These are phyloP conservation scores for Protomyctophum bolini DNA, from an alignment of 2,113 vertebrate species.

Conservation along the genomic window DNA sequence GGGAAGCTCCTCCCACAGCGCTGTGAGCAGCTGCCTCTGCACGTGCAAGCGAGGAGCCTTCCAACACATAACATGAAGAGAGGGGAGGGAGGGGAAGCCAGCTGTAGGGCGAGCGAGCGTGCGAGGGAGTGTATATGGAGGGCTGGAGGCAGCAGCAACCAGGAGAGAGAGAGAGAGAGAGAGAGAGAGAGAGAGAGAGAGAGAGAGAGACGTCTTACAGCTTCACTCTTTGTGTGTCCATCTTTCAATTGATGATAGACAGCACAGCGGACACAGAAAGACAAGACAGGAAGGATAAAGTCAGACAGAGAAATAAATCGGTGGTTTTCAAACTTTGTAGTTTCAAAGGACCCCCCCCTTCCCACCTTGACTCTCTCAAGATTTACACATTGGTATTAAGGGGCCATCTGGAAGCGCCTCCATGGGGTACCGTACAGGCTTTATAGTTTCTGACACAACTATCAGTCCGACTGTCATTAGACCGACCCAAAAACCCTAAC, in stretches of 20 bases:
- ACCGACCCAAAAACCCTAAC: too few relatives aligned
- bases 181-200: slow-evolving; percentile 21
- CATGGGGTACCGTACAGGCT: too few relatives aligned
- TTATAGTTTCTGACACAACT: too few relatives aligned
- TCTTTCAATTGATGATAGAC: background rate
- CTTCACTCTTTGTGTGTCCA: too few relatives aligned
- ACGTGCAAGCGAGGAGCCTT: slow-evolving; percentile 67
- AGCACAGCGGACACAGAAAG: background rate
- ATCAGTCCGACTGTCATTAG: too few relatives aligned
- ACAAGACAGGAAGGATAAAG: slow-evolving; percentile 5
- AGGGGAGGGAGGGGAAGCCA: slow-evolving; percentile 38
- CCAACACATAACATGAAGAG: slow-evolving; percentile 66
- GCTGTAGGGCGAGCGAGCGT: slow-evolving; percentile 62
- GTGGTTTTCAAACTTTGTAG: too few relatives aligned
- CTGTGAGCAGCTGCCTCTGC: slow-evolving; percentile 64
- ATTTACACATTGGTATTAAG: slow-evolving; percentile 2
- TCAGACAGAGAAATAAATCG: slow-evolving; percentile 1
- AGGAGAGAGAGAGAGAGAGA: slow-evolving; percentile 21
- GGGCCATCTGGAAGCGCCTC: too few relatives aligned
- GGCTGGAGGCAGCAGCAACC: background rate
- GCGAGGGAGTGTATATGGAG: slow-evolving; percentile 13
- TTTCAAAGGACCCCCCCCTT: slow-evolving; percentile 1
- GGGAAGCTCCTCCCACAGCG: slow-evolving; percentile 74
- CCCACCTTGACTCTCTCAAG: slow-evolving; percentile 2
- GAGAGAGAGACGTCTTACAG: background rate